Percentiles rank a stretch among this genome's conserved stretches.
Evolutionary conservation across 2,797 vertebrate species (phyloP).

Genomic region (Octomys mimax): DNA sequence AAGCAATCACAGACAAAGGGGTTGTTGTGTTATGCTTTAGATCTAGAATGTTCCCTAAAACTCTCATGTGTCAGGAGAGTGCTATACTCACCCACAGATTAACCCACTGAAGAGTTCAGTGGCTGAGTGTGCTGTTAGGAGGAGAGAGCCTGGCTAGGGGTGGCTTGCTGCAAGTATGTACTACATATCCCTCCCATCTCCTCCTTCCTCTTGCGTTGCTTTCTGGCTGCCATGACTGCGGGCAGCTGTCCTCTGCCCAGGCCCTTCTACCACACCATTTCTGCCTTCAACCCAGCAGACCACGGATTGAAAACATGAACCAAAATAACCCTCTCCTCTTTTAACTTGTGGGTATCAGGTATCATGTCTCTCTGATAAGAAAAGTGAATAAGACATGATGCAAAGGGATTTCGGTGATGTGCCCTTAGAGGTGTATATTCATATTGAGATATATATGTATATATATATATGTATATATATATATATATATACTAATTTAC

Average conservation of each 20-base stretch:
- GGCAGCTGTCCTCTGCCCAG: neutral
- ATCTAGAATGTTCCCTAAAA: neutral
- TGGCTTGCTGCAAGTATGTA: no score
- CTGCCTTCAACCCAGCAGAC: neutral
- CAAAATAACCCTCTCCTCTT: neutral
- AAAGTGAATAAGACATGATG: neutral
- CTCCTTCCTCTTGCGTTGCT: neutral
- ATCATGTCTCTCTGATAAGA: neutral
- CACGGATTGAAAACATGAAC: neutral
- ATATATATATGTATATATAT: neutral
- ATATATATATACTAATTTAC: neutral
- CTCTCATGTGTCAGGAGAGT: neutral
- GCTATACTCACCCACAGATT: neutral
- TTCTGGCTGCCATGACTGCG: neutral
- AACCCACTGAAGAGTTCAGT: neutral
- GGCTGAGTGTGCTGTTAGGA: neutral
- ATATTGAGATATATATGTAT: no score
- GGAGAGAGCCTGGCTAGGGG: neutral
- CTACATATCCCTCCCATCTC: neutral
- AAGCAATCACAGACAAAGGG: neutral
- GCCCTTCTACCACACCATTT: neutral
- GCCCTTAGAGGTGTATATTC: neutral
- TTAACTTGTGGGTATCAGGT: neutral
- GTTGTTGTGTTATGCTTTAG: neutral
- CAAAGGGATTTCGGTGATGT: neutral